Evolutionary conservation across 2,888 invertebrate genomes (phyloP).

Genomic region (Escarpia spicata): DNA sequence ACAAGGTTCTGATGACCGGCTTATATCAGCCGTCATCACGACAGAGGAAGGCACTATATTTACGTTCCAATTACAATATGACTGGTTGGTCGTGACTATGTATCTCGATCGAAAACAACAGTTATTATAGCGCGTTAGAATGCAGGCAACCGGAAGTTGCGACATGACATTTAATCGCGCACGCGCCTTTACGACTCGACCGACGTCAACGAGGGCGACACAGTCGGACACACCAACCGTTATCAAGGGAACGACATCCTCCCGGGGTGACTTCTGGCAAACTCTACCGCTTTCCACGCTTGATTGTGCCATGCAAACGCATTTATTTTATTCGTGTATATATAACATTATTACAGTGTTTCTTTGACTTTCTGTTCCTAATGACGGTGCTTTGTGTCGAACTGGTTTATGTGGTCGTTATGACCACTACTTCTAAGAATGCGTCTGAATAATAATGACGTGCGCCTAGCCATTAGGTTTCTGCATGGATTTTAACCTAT

Average conservation of each 20-base stretch:
- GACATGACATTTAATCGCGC: slow-evolving; percentile 1
- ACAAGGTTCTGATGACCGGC: background rate
- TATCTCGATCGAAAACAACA: background rate
- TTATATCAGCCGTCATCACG: background rate
- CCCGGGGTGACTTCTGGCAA: background rate
- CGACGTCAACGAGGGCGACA: background rate
- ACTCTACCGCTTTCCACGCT: background rate
- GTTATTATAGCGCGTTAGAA: background rate
- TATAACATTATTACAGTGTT: background rate
- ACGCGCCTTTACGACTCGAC: background rate
- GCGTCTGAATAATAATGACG: background rate
- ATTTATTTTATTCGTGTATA: background rate
- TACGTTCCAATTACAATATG: slow-evolving; percentile 16
- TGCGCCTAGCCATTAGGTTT: too few relatives aligned
- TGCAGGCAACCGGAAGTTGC: background rate
- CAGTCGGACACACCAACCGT: background rate
- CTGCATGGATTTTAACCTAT: background rate
- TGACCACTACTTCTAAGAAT: background rate
- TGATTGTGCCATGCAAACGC: background rate
- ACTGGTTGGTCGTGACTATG: background rate
- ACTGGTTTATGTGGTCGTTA: background rate
- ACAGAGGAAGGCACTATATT: background rate
- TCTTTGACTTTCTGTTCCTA: background rate
- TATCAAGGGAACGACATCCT: background rate
- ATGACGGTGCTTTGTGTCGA: background rate